These are phyloP conservation scores for Cordylochernes scorpioides DNA, from an alignment of 2,888 invertebrate genomes.

Conservation along the genomic window DNA sequence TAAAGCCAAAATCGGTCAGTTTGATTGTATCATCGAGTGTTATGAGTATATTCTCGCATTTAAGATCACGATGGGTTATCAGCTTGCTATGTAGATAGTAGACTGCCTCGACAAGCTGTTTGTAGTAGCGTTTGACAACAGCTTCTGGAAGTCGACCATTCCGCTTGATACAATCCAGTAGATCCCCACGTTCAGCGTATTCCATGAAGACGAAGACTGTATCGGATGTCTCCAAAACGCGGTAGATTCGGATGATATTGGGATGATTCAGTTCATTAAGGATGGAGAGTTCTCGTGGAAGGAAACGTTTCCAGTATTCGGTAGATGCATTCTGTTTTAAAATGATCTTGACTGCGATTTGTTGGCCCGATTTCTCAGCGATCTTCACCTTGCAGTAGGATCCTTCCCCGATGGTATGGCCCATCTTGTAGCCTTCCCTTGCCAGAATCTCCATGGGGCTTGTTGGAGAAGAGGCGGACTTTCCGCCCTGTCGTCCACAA, in stretches of 20 bases:
- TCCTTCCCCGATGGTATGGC: background rate
- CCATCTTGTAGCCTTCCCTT: background rate
- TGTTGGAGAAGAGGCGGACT: no score
- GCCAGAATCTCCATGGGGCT: background rate
- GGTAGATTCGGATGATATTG: slow-evolving; percentile 31
- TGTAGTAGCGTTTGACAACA: slow-evolving; percentile 23
- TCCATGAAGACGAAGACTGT: slow-evolving; percentile 34
- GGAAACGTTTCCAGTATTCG: slow-evolving; percentile 34
- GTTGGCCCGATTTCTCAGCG: slow-evolving; percentile 17
- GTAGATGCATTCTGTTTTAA: slow-evolving; percentile 31
- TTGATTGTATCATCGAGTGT: slow-evolving; percentile 26
- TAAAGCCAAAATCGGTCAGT: slow-evolving; percentile 37
- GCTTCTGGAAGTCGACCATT: slow-evolving; percentile 8
- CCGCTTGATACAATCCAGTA: slow-evolving; percentile 30
- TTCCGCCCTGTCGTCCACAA: no score
- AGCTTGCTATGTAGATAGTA: slow-evolving; percentile 29
- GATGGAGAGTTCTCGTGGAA: slow-evolving; percentile 34
- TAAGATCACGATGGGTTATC: slow-evolving; percentile 42
- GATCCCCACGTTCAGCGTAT: slow-evolving; percentile 33
- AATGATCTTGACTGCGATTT: slow-evolving; percentile 37
- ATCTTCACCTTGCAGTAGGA: slow-evolving; percentile 1
- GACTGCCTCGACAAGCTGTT: slow-evolving; percentile 29
- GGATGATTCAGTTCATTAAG: slow-evolving; percentile 27
- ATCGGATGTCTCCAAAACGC: slow-evolving; percentile 26
- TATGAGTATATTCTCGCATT: slow-evolving; percentile 39